Conservation (phyloP, 92 coral and sea anemone genomes). For the Porites rus region DNA sequence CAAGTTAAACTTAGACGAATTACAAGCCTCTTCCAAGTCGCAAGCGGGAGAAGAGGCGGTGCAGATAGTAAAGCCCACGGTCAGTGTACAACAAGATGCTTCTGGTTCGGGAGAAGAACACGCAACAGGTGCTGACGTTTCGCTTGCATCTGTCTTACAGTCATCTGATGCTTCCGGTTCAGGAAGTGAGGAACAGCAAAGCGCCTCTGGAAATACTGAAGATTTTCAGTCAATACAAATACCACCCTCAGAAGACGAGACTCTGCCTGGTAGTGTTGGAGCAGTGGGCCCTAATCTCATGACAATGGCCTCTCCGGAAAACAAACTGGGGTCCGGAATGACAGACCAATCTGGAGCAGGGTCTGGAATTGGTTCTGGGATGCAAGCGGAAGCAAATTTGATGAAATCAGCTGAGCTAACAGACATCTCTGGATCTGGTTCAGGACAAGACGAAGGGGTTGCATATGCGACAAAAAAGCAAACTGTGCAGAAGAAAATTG, state of each 20-base stretch:
- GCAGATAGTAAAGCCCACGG: slow-evolving; percentile 13
- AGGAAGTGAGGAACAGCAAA: slow-evolving; percentile 13
- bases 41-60: slow-evolving; percentile 14
- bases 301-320: slow-evolving; percentile 86
- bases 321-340: slow-evolving; percentile 67
- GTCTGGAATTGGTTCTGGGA: slow-evolving; percentile 52
- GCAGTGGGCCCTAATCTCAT: slow-evolving; percentile 92
- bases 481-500: slow-evolving; percentile 17
- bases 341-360: slow-evolving; percentile 71
- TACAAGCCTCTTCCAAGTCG: neutral
- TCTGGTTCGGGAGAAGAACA: slow-evolving; percentile 41
- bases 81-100: neutral
- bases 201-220: slow-evolving; percentile 29
- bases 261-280: slow-evolving; percentile 94
- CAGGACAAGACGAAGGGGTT: slow-evolving; percentile 45
- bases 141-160: slow-evolving; percentile 1
- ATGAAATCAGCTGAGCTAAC: slow-evolving; percentile 18
- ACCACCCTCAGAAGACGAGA: slow-evolving; percentile 65
- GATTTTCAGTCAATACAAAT: slow-evolving; percentile 17
- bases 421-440: slow-evolving; percentile 72
- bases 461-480: slow-evolving; percentile 16
- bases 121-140: neutral
- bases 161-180: slow-evolving; percentile 38
- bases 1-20: slow-evolving; percentile 10
- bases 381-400: slow-evolving; percentile 9